Evolutionary conservation across 1,140 invertebrate species (phyloP).

Genomic region (Drosophila mojavensis): DNA sequence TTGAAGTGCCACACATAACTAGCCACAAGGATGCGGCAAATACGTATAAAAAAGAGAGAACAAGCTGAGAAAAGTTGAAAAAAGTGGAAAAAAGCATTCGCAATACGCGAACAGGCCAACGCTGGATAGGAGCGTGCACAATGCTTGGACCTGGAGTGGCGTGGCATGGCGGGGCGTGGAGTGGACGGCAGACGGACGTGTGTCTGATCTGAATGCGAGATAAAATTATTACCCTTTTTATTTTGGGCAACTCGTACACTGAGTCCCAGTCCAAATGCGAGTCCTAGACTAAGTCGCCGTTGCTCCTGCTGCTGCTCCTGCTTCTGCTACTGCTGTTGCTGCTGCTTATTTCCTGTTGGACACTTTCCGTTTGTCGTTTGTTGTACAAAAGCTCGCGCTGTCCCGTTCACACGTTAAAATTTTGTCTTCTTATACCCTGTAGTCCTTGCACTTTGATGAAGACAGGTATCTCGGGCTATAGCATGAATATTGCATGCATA

Average conservation of each 20-base stretch:
- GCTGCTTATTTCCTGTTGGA: slow-evolving; percentile 83
- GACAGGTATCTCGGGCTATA: too few relatives aligned
- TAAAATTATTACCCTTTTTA: slow-evolving; percentile 84
- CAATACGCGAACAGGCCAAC: slow-evolving; percentile 7
- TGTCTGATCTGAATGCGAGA: slow-evolving; percentile 83
- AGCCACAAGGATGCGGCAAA: slow-evolving; percentile 46
- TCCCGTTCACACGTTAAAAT: slow-evolving; percentile 28
- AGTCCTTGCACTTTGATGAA: neutral
- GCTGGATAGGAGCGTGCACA: slow-evolving; percentile 22
- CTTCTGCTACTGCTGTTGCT: slow-evolving; percentile 19
- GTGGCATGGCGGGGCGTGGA: neutral
- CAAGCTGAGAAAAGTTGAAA: neutral
- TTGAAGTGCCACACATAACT: slow-evolving; percentile 53
- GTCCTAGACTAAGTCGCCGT: slow-evolving; percentile 35
- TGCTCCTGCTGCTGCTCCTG: slow-evolving; percentile 45
- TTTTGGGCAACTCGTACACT: slow-evolving; percentile 49
- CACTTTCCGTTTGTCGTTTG: slow-evolving; percentile 83
- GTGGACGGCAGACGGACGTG: slow-evolving; percentile 62
- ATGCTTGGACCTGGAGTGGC: slow-evolving; percentile 4
- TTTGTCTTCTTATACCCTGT: slow-evolving; percentile 12
- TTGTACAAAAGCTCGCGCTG: slow-evolving; percentile 69
- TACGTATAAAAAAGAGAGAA: slow-evolving; percentile 28
- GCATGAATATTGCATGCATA: too few relatives aligned
- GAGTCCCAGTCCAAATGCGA: slow-evolving; percentile 19
- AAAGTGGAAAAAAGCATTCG: slow-evolving; percentile 5